Evolutionary conservation across 2,888 invertebrate species (phyloP), one percentile per base, ranked within the genome.

Genomic region (Ophioninae sp.): DNA sequence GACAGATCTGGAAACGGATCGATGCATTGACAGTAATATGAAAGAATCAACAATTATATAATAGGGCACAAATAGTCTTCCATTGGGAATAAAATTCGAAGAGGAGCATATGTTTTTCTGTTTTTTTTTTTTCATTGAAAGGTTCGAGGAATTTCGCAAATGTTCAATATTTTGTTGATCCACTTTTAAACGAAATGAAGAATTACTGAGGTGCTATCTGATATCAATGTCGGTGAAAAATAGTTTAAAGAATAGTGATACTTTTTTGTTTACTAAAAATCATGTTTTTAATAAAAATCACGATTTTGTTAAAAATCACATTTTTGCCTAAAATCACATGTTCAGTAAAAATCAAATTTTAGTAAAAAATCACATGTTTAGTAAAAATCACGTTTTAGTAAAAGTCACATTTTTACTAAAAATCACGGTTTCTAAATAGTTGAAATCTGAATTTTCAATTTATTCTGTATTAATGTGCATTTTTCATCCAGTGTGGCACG

Each of bases 1-100:
- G 96, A 92, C 98, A 98, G 93, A 98, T 96, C 94, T 94, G 86
- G 0, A 87, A 85, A 85, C 44, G 80, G 85, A 79, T 84, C 9
- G 2, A 51, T 10, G n/a, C 8, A 37, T 74, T 74, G n/a, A 6
- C 30, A 13, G 23, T 44, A 23, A 23, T 22, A 41, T 64, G 30
- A 64, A 39, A n/a, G 17, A 41, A 39, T 9, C 0, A 68, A 1
- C 17, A 17, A 39, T 17, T 3, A 39, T 41, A 17, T n/a, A 67
- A 39, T 6, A 8, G 20, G 8, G n/a, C 20, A 10, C 17, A 9
- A 22, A 59, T 41, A 51, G 13, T 51, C 2, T 51, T 51, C 51
- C 17, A 51, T 51, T 51, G 51, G 6, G 51, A 51, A 51, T 51
- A 51, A 51, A 51, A 51, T 51, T 6, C 51, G 17, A 17, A 1